Conservation (phyloP, 2,888 invertebrate species). For the Terebella lapidaria region DNA sequence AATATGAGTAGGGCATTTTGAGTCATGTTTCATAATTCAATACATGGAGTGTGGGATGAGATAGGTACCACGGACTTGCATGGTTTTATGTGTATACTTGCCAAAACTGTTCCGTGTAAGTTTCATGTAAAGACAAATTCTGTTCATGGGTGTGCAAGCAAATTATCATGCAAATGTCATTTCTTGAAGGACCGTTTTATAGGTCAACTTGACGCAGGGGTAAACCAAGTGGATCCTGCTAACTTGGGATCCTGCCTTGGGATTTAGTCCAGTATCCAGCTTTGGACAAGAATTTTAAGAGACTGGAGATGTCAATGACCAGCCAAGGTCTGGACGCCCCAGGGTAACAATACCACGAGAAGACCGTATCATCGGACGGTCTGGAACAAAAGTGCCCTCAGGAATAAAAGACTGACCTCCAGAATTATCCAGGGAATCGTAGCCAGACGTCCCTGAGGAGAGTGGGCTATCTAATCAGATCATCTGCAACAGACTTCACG, state of each 20-base stretch:
- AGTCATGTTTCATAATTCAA: no score
- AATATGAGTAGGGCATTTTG: no score
- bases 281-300: background rate
- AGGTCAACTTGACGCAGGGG: background rate
- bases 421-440: background rate
- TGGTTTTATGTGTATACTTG: no score
- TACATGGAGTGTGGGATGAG: no score
- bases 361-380: background rate
- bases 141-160: no score
- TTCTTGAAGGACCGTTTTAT: background rate
- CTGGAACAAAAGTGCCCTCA: background rate
- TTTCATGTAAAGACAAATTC: no score
- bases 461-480: background rate
- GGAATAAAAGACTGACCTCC: background rate
- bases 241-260: background rate
- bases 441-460: background rate
- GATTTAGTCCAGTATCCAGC: background rate
- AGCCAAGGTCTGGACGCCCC: background rate
- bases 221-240: background rate
- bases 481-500: background rate
- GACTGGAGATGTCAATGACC: background rate
- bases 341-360: background rate
- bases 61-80: no score
- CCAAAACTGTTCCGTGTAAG: no score
- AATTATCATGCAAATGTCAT: no score